Percentiles rank a stretch among this genome's conserved stretches.
These are phyloP conservation scores for Eupithecia insigniata DNA, from an alignment of 2,888 invertebrate species.

Conservation along the genomic window DNA sequence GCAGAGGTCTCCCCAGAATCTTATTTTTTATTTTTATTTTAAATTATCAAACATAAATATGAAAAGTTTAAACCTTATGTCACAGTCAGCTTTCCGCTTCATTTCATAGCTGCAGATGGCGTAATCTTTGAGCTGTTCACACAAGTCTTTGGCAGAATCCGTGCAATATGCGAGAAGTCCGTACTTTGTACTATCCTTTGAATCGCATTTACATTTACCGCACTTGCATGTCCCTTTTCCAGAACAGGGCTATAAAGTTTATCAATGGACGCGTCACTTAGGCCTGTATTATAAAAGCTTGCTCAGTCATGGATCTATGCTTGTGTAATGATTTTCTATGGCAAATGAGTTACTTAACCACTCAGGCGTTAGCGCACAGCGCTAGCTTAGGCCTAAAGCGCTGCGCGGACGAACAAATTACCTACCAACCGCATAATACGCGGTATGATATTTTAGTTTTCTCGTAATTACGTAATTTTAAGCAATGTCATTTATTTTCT, in stretches of 20 bases:
- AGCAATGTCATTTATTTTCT: too few relatives aligned
- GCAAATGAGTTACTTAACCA: too few relatives aligned
- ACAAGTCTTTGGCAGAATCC: constrained; percentile 86
- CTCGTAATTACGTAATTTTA: too few relatives aligned
- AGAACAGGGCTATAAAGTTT: constrained; percentile 62
- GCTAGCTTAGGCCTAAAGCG: too few relatives aligned
- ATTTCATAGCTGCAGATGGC: constrained; percentile 84
- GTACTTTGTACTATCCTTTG: constrained; percentile 66
- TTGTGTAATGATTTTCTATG: too few relatives aligned
- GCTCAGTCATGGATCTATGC: too few relatives aligned
- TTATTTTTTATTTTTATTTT: too few relatives aligned
- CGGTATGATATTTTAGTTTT: too few relatives aligned
- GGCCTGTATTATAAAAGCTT: too few relatives aligned
- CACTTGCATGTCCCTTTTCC: constrained; percentile 88
- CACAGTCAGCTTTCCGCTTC: constrained; percentile 54
- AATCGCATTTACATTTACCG: constrained; percentile 87
- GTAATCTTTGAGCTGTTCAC: constrained; percentile 87
- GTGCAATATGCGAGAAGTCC: constrained; percentile 87
- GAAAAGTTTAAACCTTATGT: constrained; percentile 33
- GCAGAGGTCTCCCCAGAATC: neutral
- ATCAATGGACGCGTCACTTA: neutral
- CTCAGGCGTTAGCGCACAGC: too few relatives aligned
- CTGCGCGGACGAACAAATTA: too few relatives aligned
- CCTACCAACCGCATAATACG: too few relatives aligned
- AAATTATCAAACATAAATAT: neutral